Percentiles rank a stretch among this genome's conserved stretches.
Conservation (phyloP, 2,797 vertebrate genomes). For the Meda fulgida region DNA sequence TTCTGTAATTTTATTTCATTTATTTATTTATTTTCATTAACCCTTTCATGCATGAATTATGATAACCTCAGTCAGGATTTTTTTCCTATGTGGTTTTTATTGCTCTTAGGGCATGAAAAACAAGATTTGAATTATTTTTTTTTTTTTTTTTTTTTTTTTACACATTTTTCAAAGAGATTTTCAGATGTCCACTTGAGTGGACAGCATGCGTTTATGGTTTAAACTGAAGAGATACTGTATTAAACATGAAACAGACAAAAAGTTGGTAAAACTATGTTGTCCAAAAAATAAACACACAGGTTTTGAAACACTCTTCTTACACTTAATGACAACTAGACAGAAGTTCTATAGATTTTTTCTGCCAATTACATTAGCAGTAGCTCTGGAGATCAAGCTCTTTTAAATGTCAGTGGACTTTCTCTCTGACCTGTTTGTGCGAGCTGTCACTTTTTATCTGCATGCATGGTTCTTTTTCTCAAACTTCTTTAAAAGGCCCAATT, state of each 20-base stretch:
- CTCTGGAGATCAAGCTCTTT: conserved; percentile 17
- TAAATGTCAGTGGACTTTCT: conserved; percentile 35
- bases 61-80: no score
- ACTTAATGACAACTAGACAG: conserved; percentile 16
- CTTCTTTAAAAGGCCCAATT: conserved; percentile 9
- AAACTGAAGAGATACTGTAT: no score
- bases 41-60: no score
- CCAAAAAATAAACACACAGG: background rate
- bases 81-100: no score
- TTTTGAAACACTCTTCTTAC: background rate
- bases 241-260: background rate
- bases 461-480: background rate
- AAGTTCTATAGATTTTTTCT: conserved; percentile 24
- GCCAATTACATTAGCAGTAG: conserved; percentile 13
- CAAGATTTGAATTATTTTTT: no score
- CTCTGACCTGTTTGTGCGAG: conserved; percentile 25
- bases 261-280: background rate
- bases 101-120: no score
- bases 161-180: no score
- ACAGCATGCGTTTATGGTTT: no score
- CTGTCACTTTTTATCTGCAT: conserved; percentile 27
- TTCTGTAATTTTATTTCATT: background rate
- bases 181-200: no score
- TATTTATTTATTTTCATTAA: background rate
- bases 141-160: no score